Conservation (phyloP, 2,113 vertebrate genomes). For the Aplodontia rufa region DNA sequence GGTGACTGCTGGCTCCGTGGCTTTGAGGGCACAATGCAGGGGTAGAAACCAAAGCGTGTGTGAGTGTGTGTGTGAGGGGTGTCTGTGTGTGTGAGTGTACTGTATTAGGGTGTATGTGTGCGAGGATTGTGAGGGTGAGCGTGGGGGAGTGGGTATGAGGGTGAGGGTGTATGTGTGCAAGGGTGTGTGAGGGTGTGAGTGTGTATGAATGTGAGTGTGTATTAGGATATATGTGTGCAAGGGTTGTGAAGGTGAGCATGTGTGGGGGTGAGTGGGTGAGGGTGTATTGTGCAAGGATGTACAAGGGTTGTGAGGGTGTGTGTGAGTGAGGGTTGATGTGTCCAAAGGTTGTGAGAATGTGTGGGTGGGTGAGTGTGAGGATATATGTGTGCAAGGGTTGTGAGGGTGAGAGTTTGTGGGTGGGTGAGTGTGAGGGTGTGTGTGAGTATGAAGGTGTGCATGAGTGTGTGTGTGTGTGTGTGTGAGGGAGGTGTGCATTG, state of each 20-base stretch:
- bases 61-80: too few relatives aligned
- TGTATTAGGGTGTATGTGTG: neutral
- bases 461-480: accelerated
- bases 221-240: too few relatives aligned
- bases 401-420: accelerated
- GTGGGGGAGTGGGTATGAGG: too few relatives aligned
- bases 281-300: too few relatives aligned
- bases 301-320: neutral
- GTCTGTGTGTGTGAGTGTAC: neutral
- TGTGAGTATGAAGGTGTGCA: accelerated
- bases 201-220: accelerated
- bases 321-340: accelerated
- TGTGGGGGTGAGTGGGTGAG: neutral
- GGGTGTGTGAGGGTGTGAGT: neutral
- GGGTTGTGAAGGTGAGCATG: accelerated
- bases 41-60: neutral
- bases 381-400: accelerated
- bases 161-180: accelerated
- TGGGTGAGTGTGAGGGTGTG: too few relatives aligned
- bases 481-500: neutral
- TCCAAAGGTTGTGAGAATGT: too few relatives aligned
- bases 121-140: accelerated
- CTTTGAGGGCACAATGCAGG: neutral
- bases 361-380: too few relatives aligned
- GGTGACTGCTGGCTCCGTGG: neutral